phyloP scores from a whole-genome alignment of 64 coral and sea anemone species.

The Actinia equina region DNA sequence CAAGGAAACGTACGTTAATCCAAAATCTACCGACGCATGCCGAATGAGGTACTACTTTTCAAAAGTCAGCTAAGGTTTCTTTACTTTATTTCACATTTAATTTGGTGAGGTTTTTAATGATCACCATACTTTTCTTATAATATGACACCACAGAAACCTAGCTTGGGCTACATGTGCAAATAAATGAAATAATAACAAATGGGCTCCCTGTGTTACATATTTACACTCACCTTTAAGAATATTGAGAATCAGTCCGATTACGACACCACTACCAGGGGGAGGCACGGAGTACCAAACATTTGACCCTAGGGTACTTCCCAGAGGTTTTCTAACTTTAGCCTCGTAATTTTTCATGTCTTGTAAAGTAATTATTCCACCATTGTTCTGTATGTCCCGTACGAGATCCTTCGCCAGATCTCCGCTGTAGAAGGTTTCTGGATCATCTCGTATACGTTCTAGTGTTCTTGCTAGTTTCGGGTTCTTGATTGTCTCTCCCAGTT shows the following conservation, averaged over 20 bases:
- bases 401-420: conserved; percentile 69
- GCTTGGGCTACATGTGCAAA: too few species aligned
- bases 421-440: conserved; percentile 73
- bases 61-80: too few species aligned
- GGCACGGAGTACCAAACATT: conserved; percentile 49
- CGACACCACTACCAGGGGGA: conserved; percentile 67
- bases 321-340: conserved; percentile 21
- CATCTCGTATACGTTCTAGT: conserved; percentile 73
- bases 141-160: too few species aligned
- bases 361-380: conserved; percentile 51
- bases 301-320: conserved; percentile 26
- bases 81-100: too few species aligned
- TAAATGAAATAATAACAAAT: too few species aligned
- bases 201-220: too few species aligned
- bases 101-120: too few species aligned
- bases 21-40: too few species aligned
- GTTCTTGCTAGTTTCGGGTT: conserved; percentile 63
- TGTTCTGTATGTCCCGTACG: conserved; percentile 45
- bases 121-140: too few species aligned
- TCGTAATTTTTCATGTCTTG: conserved; percentile 61
- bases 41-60: too few species aligned
- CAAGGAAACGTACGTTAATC: too few species aligned
- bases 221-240: conserved; percentile 71
- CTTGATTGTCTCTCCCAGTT: conserved; percentile 39
- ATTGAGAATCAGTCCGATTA: conserved; percentile 71